Base-by-base conservation (phyloP, 2,888 invertebrate species). In the Harmothoe impar region DNA sequence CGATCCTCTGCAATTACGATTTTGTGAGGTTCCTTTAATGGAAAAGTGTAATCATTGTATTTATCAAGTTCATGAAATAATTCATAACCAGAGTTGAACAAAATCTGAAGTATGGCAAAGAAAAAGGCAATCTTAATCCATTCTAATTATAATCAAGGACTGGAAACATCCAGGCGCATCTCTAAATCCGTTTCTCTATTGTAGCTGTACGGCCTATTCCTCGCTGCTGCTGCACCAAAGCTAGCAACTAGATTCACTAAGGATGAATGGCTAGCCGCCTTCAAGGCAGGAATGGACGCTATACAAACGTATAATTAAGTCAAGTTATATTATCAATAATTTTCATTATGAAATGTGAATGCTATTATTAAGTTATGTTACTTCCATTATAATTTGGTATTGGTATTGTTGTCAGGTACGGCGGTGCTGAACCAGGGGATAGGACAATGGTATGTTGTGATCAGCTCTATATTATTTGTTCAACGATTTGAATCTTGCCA, bases 351-450 rank as follows among this genome's bases (percentile, higher is more conserved):
- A 10, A 43, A 43, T 7, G 43, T 43, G 43, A 3, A 43, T 3
- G 3, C 10, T 43, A 10, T 43, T n/a, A n/a, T n/a, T n/a, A n/a
- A n/a, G n/a, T n/a, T n/a, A 43, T 43, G 43, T 43, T 7, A 78
- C 7, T 17, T 10, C 3, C n/a, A 7, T 20, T n/a, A 12, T n/a
- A 5, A 62, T 62, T 62, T 62, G 7, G 3, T 15, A 20, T 43
- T 43, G 43, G n/a, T 62, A 3, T n/a, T n/a, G 20, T 62, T 62
- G 23, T 1, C 88, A 95, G 95, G 92, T 98, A 98, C 94, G 97
- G 98, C 0, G 97, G 97, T 89, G 98, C 98, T 0, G 96, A 96
- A 93, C 96, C 97, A 0, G 98, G 98, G 0, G 97, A 98, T 94
- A 96, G 98, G 93, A 98, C 98, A 35, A 97, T 98, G 97, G 97